Percentiles rank a stretch among this genome's conserved stretches.
Evolutionary conservation across 2,888 invertebrate genomes (phyloP).

Genomic region (Nysson spinosus): DNA sequence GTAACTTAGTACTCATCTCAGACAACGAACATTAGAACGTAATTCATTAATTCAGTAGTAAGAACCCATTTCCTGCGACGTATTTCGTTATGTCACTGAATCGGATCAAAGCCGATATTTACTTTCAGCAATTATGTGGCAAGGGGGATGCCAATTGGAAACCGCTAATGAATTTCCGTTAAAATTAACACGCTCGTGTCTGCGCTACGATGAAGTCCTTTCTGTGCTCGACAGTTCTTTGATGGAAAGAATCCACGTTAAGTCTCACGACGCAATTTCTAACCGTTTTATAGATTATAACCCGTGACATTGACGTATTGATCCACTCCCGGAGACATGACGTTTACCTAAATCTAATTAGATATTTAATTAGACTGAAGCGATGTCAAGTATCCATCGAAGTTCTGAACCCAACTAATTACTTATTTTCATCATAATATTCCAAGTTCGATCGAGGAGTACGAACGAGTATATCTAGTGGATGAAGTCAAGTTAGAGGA

Average conservation of each 20-base stretch:
- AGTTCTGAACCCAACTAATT: neutral
- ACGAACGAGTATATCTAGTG: neutral
- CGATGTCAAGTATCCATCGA: neutral
- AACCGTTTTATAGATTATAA: conserved; percentile 22
- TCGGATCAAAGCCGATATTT: conserved; percentile 16
- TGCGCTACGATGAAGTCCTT: conserved; percentile 15
- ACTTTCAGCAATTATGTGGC: conserved; percentile 3
- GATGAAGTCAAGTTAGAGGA: neutral
- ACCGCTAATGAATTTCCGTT: conserved; percentile 29
- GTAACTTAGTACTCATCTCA: no score
- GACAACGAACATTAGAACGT: conserved; percentile 16
- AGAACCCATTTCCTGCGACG: no score
- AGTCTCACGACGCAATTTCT: conserved; percentile 7
- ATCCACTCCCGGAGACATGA: conserved; percentile 22
- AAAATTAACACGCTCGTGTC: conserved; percentile 31
- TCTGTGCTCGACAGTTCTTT: conserved; percentile 1
- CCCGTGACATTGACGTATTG: conserved; percentile 31
- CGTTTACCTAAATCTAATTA: conserved; percentile 25
- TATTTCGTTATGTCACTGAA: conserved; percentile 32
- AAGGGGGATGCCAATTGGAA: conserved; percentile 8
- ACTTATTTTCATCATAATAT: no score
- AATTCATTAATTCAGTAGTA: conserved; percentile 6
- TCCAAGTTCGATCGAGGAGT: no score
- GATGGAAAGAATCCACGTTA: conserved; percentile 9
- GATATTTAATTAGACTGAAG: conserved; percentile 25